phyloP scores from a whole-genome alignment of 2,888 invertebrate genomes.

The Zygothrica quintamaculata region DNA sequence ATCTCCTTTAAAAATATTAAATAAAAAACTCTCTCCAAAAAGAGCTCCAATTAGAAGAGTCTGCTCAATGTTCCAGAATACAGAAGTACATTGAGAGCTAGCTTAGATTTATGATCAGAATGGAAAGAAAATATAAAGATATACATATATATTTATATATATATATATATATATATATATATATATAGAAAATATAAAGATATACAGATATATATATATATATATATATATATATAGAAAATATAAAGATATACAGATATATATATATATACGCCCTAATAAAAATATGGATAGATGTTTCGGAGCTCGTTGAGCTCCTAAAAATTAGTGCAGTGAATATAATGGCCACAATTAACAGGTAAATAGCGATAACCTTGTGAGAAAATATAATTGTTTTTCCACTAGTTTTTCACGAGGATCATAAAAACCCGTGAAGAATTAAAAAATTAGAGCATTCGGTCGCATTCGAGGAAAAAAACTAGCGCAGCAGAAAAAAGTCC shows the following conservation, averaged over 20 bases:
- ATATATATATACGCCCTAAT: constrained; percentile 59
- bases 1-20: too few species aligned
- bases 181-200: too few species aligned
- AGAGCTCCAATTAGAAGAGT: too few species aligned
- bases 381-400: constrained; percentile 39
- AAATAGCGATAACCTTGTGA: constrained; percentile 74
- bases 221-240: too few species aligned
- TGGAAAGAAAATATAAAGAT: neutral
- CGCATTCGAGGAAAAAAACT: constrained; percentile 77
- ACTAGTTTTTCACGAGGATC: constrained; percentile 56
- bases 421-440: constrained; percentile 77
- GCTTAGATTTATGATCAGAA: constrained; percentile 30
- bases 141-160: too few species aligned
- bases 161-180: too few species aligned
- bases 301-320: constrained; percentile 33
- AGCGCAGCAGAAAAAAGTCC: constrained; percentile 63
- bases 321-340: constrained; percentile 67
- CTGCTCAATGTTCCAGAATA: too few species aligned
- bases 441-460: constrained; percentile 77
- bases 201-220: too few species aligned
- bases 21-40: too few species aligned
- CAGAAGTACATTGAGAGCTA: neutral
- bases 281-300: constrained; percentile 45
- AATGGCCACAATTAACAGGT: constrained; percentile 76
- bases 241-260: too few species aligned